Evolutionary conservation across 2,797 vertebrate species (phyloP).

Genomic region (Synaphobranchus kaupii): DNA sequence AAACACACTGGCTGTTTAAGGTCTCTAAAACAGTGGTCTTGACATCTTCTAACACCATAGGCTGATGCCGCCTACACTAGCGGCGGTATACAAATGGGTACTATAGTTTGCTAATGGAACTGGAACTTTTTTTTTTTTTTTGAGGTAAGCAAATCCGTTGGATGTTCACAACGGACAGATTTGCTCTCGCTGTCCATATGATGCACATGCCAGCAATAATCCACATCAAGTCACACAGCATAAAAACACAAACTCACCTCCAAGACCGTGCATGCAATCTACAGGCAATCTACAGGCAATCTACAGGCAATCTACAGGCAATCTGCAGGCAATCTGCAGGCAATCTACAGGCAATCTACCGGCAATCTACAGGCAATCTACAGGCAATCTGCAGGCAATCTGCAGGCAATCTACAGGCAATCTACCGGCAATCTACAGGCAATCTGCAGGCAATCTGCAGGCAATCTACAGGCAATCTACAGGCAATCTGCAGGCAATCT

Average conservation of each 20-base stretch:
- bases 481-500: no score
- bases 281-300: no score
- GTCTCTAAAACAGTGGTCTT: neutral
- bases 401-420: no score
- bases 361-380: no score
- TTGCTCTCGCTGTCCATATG: neutral
- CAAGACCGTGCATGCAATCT: neutral
- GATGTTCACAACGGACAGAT: neutral
- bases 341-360: no score
- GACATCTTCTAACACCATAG: neutral
- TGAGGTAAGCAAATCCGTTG: neutral
- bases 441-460: no score
- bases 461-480: no score
- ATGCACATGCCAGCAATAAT: neutral
- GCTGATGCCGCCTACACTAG: neutral
- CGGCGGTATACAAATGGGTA: neutral
- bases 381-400: no score
- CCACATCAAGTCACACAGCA: neutral
- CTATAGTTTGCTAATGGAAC: neutral
- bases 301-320: no score
- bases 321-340: no score
- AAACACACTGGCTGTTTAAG: neutral
- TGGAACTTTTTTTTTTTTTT: neutral
- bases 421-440: no score
- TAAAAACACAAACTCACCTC: neutral